These are phyloP conservation scores for Brachyptera putata DNA, from an alignment of 2,888 invertebrate genomes.

Conservation along the genomic window DNA sequence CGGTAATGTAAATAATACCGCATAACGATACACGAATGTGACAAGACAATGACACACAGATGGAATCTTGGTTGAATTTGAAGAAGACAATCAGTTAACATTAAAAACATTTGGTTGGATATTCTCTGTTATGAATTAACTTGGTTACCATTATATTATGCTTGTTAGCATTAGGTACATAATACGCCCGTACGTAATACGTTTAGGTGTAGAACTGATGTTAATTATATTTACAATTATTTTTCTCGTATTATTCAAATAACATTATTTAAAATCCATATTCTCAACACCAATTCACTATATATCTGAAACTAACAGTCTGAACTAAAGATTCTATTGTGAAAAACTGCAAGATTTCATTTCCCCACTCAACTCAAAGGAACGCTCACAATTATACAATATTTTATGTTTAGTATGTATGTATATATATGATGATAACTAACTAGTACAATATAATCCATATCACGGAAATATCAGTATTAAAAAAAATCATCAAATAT, in stretches of 20 bases:
- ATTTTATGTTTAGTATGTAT: too few species aligned
- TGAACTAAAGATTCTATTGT: too few species aligned
- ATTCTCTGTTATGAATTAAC: background rate
- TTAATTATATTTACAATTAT: background rate
- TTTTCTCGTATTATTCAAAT: background rate
- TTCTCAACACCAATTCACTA: background rate
- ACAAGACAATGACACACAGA: background rate
- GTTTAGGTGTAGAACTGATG: background rate
- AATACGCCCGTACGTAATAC: background rate
- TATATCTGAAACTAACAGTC: background rate
- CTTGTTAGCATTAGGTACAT: too few species aligned
- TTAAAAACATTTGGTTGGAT: background rate
- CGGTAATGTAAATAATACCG: background rate
- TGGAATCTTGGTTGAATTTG: background rate
- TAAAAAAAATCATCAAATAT: background rate
- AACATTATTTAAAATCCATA: background rate
- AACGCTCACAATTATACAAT: too few species aligned
- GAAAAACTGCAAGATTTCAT: too few species aligned
- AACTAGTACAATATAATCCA: background rate
- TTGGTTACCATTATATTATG: background rate
- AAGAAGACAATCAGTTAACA: slow-evolving; percentile 11
- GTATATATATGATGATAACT: too few species aligned
- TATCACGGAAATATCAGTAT: background rate
- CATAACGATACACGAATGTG: background rate
- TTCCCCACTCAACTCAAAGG: too few species aligned